Evolutionary conservation across 2,797 vertebrate genomes (phyloP).

Genomic region (Cuniculus paca): DNA sequence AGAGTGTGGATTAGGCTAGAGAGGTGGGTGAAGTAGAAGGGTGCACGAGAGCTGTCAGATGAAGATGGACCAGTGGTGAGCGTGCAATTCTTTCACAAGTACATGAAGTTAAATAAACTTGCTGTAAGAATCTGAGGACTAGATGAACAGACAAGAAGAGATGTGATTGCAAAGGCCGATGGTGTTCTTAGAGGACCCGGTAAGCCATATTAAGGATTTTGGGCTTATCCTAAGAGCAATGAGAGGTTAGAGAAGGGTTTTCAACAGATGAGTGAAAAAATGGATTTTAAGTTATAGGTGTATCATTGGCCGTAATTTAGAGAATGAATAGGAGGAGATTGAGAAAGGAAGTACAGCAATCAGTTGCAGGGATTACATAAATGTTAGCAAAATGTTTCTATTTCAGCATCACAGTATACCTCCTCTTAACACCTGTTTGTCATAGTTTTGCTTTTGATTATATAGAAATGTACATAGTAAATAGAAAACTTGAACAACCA

Average conservation of each 20-base stretch:
- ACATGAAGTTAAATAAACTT: background rate
- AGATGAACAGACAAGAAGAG: background rate
- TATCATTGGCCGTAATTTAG: background rate
- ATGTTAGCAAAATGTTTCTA: background rate
- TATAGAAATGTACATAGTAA: background rate
- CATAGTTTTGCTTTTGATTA: slow-evolving; percentile 6
- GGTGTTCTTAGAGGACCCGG: background rate
- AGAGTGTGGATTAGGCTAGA: background rate
- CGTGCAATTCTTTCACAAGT: background rate
- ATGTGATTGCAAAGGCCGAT: background rate
- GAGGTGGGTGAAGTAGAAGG: background rate
- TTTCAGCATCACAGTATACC: background rate
- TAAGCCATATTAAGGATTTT: background rate
- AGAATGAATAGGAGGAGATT: background rate
- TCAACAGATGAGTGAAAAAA: background rate
- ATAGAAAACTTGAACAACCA: background rate
- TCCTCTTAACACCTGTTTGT: background rate
- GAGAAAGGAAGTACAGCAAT: background rate
- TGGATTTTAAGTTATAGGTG: slow-evolving; percentile 10
- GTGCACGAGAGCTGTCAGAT: background rate
- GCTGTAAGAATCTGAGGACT: background rate
- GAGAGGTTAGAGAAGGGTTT: background rate
- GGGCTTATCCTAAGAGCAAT: background rate
- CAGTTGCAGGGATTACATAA: background rate
- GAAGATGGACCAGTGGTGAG: background rate